Base-by-base conservation (phyloP, 2,113 vertebrate species). In the Tapirus terrestris region DNA sequence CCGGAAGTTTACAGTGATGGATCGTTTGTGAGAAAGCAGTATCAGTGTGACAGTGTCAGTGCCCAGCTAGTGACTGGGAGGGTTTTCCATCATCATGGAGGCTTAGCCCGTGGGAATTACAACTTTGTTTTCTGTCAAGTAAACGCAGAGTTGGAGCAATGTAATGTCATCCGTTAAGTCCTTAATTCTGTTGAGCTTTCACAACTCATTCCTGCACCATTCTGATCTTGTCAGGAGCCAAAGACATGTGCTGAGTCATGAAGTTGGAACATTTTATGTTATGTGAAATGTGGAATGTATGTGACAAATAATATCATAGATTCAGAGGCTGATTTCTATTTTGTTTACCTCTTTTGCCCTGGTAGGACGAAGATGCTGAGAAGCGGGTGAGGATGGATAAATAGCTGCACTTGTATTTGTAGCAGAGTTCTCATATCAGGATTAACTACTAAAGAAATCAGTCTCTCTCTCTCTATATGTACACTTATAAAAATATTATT, bases 191-290 rank as follows among this genome's bases (percentile, higher is more conserved):
- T 68, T 56, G 76, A 63, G 39, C 56, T 83, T 79, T 76, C 76
- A 85, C 45, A 84, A 4, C 8, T 89, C 83, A 91, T 92, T n/a
- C 68, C 48, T 51, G 27, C 0, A 48, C 21, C 6, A 14, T 72
- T 85, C 60, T 61, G 58, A 96, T 77, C 80, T 65, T 85, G 48
- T 95, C 48, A 82, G 80, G 67, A 86, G 73, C 13, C 48, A 79
- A 90, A 79, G 76, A 90, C 89, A 73, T 68, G 48, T 89, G 73
- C 67, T 85, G 70, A 94, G 61, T 92, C 63, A 92, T 23, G 70
- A 90, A 76, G 88, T 0, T 14, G 39, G 60, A 86, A 56, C 25
- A 68, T 80, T 91, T 82, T 60, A 61, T n/a, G 21, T 85, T 80
- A 81, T 5, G 56, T 53, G 68, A 94, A 81, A 76, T 33, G 29